Conservation (phyloP, 2,113 vertebrate genomes). For the Sorex araneus region DNA sequence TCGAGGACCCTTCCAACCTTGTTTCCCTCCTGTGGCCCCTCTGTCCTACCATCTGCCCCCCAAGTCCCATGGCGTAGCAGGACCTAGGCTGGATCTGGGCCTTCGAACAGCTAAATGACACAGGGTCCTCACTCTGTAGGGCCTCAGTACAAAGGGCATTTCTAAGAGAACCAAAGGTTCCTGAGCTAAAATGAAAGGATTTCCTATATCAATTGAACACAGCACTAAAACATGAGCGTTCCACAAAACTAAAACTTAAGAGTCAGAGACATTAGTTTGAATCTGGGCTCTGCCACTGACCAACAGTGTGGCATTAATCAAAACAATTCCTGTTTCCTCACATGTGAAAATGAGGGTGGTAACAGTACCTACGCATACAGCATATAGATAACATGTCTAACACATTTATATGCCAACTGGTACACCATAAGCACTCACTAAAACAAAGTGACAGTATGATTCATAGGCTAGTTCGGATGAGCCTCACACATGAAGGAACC, state of each 20-base stretch:
- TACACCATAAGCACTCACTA: slow-evolving; percentile 43
- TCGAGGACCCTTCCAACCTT: too few relatives aligned
- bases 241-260: neutral
- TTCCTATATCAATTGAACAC: slow-evolving; percentile 53
- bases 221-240: slow-evolving; percentile 4
- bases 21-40: too few relatives aligned
- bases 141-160: slow-evolving; percentile 31
- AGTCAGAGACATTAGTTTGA: slow-evolving; percentile 12
- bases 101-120: slow-evolving; percentile 49
- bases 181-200: slow-evolving; percentile 6
- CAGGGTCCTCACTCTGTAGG: slow-evolving; percentile 39
- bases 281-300: slow-evolving; percentile 49
- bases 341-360: slow-evolving; percentile 23
- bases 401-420: neutral
- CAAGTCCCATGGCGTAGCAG: neutral
- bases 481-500: too few relatives aligned
- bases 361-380: neutral
- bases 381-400: neutral
- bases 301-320: neutral
- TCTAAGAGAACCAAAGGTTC: slow-evolving; percentile 7
- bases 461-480: too few relatives aligned
- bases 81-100: neutral
- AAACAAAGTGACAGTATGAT: slow-evolving; percentile 39
- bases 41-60: too few relatives aligned
- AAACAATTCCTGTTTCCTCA: slow-evolving; percentile 53